Evolutionary conservation across 2,797 vertebrate genomes (phyloP).

Genomic region (Enteromius radiatus): DNA sequence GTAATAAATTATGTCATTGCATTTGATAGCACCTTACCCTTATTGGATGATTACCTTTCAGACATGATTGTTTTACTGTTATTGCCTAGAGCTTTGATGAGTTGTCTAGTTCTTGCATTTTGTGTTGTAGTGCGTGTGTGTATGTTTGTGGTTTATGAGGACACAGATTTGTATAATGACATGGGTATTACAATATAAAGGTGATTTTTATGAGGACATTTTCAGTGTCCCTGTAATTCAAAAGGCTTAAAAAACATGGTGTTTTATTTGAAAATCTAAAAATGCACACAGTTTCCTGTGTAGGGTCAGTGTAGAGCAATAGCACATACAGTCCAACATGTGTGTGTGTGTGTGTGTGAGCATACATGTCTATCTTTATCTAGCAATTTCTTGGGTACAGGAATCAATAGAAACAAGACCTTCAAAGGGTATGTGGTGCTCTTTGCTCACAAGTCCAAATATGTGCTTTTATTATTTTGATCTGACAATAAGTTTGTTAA

Average conservation of each 20-base stretch:
- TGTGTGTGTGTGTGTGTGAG: slow-evolving; percentile 10
- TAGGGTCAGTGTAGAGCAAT: too few species aligned
- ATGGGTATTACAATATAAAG: too few species aligned
- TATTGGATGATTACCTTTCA: slow-evolving; percentile 64
- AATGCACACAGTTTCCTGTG: too few species aligned
- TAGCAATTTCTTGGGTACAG: background rate
- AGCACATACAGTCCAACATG: too few species aligned
- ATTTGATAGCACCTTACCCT: slow-evolving; percentile 17
- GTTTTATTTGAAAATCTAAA: too few species aligned
- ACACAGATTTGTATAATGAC: too few species aligned
- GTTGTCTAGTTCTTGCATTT: slow-evolving; percentile 27
- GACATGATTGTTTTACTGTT: slow-evolving; percentile 57
- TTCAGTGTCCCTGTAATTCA: too few species aligned
- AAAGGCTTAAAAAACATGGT: too few species aligned
- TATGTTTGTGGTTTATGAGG: background rate
- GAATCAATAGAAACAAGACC: slow-evolving; percentile 5
- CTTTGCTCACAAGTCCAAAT: background rate
- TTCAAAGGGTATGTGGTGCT: background rate
- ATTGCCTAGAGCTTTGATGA: slow-evolving; percentile 52
- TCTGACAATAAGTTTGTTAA: background rate
- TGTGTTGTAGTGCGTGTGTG: slow-evolving; percentile 11
- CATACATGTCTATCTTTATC: background rate
- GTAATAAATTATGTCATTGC: slow-evolving; percentile 44
- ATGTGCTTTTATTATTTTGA: background rate
- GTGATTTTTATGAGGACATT: too few species aligned